phyloP scores from a whole-genome alignment of 37 sponge, comb jelly and placozoan species.

The Halichondria panicea region DNA sequence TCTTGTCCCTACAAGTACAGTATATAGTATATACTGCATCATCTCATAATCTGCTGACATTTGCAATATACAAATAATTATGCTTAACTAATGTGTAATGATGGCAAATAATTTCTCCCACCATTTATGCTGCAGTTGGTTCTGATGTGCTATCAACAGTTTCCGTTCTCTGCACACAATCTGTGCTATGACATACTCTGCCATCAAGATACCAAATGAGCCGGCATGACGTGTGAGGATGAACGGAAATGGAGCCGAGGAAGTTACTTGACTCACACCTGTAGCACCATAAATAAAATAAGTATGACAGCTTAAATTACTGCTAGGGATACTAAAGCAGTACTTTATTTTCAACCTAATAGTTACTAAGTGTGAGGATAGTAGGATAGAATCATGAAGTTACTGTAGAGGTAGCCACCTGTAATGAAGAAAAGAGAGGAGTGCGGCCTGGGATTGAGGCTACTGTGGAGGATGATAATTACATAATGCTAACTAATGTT shows the following conservation, averaged over 20 bases:
- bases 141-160: conserved; percentile 7
- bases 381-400: too few species aligned
- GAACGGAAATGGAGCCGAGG: conserved; percentile 2
- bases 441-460: too few species aligned
- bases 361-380: too few species aligned
- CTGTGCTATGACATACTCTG: conserved; percentile 62
- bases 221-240: conserved; percentile 44
- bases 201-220: conserved; percentile 49
- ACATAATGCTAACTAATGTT: too few species aligned
- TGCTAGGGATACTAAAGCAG: background rate
- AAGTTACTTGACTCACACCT: conserved; percentile 17
- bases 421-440: too few species aligned
- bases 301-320: background rate
- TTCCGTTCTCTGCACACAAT: conserved; percentile 31
- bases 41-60: too few species aligned
- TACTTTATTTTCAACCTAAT: background rate
- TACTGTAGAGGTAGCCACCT: too few species aligned
- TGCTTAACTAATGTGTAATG: background rate
- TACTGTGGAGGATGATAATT: too few species aligned
- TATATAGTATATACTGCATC: too few species aligned
- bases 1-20: too few species aligned
- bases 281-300: background rate
- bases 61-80: background rate
- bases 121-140: conserved; percentile 35
- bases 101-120: background rate